phyloP scores from a whole-genome alignment of 2,113 vertebrate species.

The Parotia lawesii region DNA sequence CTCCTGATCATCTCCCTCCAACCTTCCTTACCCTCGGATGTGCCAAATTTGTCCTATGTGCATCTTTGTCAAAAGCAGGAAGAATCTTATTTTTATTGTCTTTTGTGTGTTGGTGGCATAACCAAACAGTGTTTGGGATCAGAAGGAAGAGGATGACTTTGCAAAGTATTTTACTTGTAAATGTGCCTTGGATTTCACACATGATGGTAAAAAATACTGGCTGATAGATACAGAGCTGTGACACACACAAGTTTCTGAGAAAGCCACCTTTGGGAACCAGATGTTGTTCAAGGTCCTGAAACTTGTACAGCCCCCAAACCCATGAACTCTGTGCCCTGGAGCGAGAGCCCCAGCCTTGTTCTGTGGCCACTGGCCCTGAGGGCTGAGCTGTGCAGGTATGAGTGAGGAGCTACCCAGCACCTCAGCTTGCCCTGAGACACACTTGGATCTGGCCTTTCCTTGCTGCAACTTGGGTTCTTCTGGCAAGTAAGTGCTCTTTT shows the following conservation, averaged over 20 bases:
- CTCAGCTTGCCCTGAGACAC: neutral
- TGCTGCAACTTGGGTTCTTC: fast-evolving
- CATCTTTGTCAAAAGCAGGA: neutral
- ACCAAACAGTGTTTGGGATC: neutral
- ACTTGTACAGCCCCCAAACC: neutral
- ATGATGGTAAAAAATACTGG: neutral
- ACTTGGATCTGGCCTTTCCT: neutral
- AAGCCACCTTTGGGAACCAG: neutral
- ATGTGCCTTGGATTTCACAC: neutral
- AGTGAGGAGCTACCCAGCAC: neutral
- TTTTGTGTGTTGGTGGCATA: neutral
- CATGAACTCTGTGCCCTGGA: neutral
- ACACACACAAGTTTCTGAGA: neutral
- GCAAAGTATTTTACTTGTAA: neutral
- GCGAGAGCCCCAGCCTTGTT: fast-evolving
- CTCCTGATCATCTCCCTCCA: neutral
- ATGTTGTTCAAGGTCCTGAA: neutral
- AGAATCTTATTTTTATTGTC: neutral
- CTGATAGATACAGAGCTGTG: neutral
- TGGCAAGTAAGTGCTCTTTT: neutral
- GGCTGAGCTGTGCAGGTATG: neutral
- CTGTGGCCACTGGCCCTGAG: neutral
- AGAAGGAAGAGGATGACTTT: neutral
- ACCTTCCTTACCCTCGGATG: neutral
- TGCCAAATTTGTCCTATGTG: neutral